Evolutionary conservation across 1,140 invertebrate genomes (phyloP).

Genomic region (Bursaphelenchus mucronatus): DNA sequence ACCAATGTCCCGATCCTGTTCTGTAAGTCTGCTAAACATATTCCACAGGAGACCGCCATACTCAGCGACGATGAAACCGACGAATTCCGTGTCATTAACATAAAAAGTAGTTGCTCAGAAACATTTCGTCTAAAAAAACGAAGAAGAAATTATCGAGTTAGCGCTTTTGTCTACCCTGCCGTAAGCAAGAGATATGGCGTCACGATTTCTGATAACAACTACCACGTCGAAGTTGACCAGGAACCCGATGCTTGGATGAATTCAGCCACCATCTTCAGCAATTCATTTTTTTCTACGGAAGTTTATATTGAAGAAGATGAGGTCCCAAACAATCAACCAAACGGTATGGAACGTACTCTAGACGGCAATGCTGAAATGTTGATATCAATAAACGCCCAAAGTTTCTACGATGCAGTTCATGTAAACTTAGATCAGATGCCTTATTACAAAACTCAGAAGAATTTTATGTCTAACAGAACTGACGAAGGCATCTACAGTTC

Average conservation of each 20-base stretch:
- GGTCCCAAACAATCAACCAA: no score
- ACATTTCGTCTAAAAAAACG: constrained; percentile 29
- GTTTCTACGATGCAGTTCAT: no score
- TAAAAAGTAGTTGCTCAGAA: constrained; percentile 25
- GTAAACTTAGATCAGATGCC: no score
- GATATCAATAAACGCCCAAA: no score
- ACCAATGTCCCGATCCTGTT: no score
- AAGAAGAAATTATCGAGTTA: constrained; percentile 35
- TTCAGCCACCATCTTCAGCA: constrained; percentile 26
- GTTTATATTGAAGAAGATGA: no score
- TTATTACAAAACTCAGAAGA: no score
- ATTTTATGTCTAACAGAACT: no score
- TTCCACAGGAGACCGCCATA: constrained; percentile 46
- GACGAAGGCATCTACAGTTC: no score
- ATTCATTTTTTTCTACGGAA: constrained; percentile 51
- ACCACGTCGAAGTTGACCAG: constrained; percentile 49
- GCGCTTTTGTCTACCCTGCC: constrained; percentile 47
- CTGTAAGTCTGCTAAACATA: no score
- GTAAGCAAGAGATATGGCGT: constrained; percentile 23
- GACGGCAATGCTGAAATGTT: no score
- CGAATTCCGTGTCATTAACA: constrained; percentile 20
- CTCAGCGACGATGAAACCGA: constrained; percentile 37
- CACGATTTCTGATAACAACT: constrained; percentile 19
- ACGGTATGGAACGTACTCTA: no score
- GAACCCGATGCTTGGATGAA: constrained; percentile 35